Percentiles rank a stretch among this genome's conserved stretches.
These are phyloP conservation scores for Squalus acanthias DNA, from an alignment of 2,797 vertebrate species.

Conservation along the genomic window DNA sequence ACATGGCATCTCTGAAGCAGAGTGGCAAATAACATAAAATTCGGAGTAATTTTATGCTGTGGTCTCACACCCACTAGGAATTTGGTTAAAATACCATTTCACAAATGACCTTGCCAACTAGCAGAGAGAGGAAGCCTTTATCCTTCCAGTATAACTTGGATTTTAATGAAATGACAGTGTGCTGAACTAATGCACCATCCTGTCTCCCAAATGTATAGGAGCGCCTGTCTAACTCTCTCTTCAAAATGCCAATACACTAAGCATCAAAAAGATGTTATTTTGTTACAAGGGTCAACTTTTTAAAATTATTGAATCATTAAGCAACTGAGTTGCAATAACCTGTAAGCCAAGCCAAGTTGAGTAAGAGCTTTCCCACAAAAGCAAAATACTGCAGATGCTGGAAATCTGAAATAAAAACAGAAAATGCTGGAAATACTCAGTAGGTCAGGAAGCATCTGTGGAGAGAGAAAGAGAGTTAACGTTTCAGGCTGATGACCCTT, in stretches of 20 bases:
- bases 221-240: not conserved
- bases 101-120: not conserved
- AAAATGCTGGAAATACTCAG: no score
- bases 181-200: not conserved
- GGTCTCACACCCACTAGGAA: not conserved
- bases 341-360: not conserved
- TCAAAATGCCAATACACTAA: not conserved
- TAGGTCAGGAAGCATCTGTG: no score
- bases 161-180: not conserved
- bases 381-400: no score
- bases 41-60: not conserved
- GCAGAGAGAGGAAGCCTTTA: not conserved
- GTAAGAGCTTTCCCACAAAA: constrained; percentile 18
- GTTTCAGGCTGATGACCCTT: no score
- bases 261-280: no score
- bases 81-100: not conserved
- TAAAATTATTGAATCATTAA: not conserved
- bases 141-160: not conserved
- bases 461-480: no score
- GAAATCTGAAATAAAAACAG: no score
- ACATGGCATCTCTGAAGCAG: not conserved
- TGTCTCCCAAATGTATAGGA: not conserved
- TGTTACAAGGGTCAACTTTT: not conserved
- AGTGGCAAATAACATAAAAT: not conserved
- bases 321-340: no score